phyloP scores from a whole-genome alignment of 2,888 invertebrate genomes.

The Trissoscelio sp. region DNA sequence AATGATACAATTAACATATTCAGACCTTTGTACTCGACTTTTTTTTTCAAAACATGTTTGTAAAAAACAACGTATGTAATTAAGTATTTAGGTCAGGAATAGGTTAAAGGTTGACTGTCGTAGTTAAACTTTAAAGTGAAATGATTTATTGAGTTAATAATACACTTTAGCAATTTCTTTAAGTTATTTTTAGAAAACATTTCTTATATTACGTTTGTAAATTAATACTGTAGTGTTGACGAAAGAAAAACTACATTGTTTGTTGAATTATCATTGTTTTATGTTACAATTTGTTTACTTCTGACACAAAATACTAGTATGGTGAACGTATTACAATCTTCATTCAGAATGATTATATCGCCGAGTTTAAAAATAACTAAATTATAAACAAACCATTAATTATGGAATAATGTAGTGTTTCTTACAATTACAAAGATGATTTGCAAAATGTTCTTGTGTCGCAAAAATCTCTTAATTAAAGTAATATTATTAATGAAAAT shows the following conservation, averaged over 20 bases:
- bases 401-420: background rate
- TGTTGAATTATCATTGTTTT: no score
- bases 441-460: no score
- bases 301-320: background rate
- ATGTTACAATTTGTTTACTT: no score
- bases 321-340: background rate
- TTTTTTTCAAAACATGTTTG: constrained; percentile 45
- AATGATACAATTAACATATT: constrained; percentile 52
- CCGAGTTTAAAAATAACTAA: background rate
- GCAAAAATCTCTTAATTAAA: no score
- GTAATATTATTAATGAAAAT: no score
- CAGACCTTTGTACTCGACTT: constrained; percentile 52
- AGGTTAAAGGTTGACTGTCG: constrained; percentile 45
- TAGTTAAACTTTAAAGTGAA: constrained; percentile 50
- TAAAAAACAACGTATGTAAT: constrained; percentile 53
- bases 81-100: constrained; percentile 57
- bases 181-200: constrained; percentile 23
- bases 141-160: constrained; percentile 46
- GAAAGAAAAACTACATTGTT: no score
- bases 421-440: no score
- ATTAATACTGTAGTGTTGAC: background rate
- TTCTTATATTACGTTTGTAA: background rate
- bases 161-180: constrained; percentile 19
- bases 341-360: background rate
- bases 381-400: background rate